Percentiles rank a stretch among this genome's conserved stretches.
These are phyloP conservation scores for Pandemis cinnamomeana DNA, from an alignment of 2,888 invertebrate species.

Conservation along the genomic window DNA sequence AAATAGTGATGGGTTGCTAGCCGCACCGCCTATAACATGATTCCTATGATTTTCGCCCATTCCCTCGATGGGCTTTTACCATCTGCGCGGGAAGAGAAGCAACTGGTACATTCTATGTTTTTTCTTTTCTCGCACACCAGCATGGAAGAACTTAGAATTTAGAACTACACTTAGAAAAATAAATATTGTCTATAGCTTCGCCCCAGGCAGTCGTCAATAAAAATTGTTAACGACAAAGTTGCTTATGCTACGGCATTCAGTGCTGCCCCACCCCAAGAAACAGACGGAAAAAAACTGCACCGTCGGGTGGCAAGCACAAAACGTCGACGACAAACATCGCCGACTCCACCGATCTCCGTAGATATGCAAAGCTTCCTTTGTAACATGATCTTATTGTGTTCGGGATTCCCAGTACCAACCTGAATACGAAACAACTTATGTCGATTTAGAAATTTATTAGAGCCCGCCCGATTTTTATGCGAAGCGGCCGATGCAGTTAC, in stretches of 20 bases:
- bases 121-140: too few species aligned
- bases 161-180: too few species aligned
- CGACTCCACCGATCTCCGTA: slow-evolving; percentile 63
- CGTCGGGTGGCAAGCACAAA: slow-evolving; percentile 55
- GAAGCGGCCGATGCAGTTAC: slow-evolving; percentile 60
- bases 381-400: slow-evolving; percentile 83
- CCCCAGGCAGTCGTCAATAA: too few species aligned
- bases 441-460: slow-evolving; percentile 83
- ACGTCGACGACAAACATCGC: slow-evolving; percentile 65
- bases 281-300: slow-evolving; percentile 60
- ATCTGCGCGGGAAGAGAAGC: too few species aligned
- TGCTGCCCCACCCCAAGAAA: slow-evolving; percentile 53
- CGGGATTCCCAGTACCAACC: slow-evolving; percentile 63
- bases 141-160: too few species aligned
- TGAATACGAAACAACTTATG: slow-evolving; percentile 79
- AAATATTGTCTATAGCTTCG: too few species aligned
- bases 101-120: too few species aligned
- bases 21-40: too few species aligned
- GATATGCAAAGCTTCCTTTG: slow-evolving; percentile 81
- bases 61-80: too few species aligned
- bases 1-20: too few species aligned
- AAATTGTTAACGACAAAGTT: too few species aligned
- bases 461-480: slow-evolving; percentile 73
- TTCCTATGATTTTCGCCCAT: too few species aligned
- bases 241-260: slow-evolving; percentile 46